Evolutionary conservation across 64 coral and sea anemone genomes (phyloP).

Genomic region (Actinia equina): DNA sequence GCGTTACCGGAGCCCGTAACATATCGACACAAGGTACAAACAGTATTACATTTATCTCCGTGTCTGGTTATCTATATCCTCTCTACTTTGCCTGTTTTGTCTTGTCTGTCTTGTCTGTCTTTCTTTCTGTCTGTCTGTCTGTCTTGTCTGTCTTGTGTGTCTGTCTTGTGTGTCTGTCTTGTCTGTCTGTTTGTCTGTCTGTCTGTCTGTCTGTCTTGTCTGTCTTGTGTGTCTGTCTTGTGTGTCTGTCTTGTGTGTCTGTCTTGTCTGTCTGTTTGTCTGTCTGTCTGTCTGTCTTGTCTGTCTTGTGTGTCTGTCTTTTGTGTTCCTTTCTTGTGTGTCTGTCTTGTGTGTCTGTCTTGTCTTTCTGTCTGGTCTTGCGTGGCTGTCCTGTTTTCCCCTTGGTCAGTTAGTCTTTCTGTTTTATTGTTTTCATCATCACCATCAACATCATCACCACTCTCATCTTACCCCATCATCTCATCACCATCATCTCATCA

Average conservation of each 20-base stretch:
- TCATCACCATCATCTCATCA: too few species aligned
- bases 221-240: not conserved
- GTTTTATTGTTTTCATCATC: too few species aligned
- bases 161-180: not conserved
- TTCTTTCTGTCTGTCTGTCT: not conserved
- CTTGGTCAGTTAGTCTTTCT: too few species aligned
- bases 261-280: not conserved
- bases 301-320: not conserved
- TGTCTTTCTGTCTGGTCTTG: not conserved
- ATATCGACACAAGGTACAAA: slow-evolving; percentile 18
- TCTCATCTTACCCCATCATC: too few species aligned
- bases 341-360: not conserved
- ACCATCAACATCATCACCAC: too few species aligned
- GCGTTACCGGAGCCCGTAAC: not conserved
- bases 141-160: not conserved
- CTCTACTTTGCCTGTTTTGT: too few species aligned
- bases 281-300: not conserved
- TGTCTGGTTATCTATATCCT: not conserved
- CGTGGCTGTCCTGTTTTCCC: not conserved
- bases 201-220: not conserved
- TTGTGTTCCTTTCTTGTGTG: not conserved
- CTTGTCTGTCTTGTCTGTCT: not conserved
- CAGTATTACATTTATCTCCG: not conserved
- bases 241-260: not conserved
- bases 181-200: not conserved